phyloP scores from a whole-genome alignment of 2,888 invertebrate species.

The Plagiodera versicolora region DNA sequence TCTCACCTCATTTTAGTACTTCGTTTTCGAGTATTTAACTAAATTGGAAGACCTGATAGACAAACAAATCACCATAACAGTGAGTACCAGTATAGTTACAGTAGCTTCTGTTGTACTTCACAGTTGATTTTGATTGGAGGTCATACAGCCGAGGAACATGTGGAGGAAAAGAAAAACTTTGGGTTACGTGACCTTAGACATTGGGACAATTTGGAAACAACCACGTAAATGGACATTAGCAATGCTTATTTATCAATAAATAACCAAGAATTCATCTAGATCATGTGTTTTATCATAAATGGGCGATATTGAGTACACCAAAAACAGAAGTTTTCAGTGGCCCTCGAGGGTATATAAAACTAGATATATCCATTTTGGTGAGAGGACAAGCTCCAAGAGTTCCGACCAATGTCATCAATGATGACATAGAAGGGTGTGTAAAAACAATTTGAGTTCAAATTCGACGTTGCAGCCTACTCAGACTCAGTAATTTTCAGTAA shows the following conservation, averaged over 20 bases:
- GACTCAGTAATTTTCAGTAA: conserved; percentile 60
- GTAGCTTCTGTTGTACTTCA: not conserved
- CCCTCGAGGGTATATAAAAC: conserved; percentile 76
- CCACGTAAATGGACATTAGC: conserved; percentile 55
- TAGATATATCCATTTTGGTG: conserved; percentile 74
- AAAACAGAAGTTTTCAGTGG: conserved; percentile 55
- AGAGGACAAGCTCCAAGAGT: conserved; percentile 68
- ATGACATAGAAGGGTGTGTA: conserved; percentile 71
- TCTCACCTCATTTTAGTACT: conserved; percentile 59
- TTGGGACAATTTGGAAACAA: conserved; percentile 73
- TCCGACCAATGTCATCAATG: conserved; percentile 60
- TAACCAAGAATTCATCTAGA: conserved; percentile 55
- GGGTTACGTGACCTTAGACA: conserved; percentile 66
- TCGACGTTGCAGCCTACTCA: no score
- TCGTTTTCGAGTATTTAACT: conserved; percentile 67
- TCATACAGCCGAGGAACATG: conserved; percentile 46
- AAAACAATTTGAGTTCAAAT: no score
- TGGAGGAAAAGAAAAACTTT: conserved; percentile 58
- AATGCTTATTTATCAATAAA: no score
- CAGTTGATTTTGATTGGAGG: conserved; percentile 35
- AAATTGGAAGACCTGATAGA: conserved; percentile 62
- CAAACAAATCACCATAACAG: conserved; percentile 62
- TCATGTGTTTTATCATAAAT: conserved; percentile 83
- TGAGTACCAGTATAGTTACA: conserved; percentile 43
- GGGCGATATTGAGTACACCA: conserved; percentile 76